Evolutionary conservation across 2,113 vertebrate genomes (phyloP).

Genomic region (Sinocyclocheilus anshuiensis): DNA sequence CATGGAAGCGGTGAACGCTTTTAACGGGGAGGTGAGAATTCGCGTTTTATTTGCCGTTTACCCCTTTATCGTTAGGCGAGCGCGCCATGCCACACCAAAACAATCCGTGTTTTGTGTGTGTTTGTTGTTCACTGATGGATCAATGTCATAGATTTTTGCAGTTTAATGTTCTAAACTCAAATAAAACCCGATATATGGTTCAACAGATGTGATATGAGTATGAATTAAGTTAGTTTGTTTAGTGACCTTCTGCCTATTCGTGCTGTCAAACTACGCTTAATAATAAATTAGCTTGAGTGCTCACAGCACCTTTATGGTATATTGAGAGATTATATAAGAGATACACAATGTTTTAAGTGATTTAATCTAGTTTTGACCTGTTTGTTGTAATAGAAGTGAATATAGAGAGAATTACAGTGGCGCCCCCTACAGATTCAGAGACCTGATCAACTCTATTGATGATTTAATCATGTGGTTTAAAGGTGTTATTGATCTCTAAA

Average conservation of each 20-base stretch:
- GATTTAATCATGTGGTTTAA: not conserved
- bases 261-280: not conserved
- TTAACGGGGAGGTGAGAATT: slow-evolving; percentile 82
- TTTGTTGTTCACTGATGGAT: not conserved
- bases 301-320: not conserved
- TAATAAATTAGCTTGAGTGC: not conserved
- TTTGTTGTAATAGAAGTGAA: not conserved
- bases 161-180: not conserved
- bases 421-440: not conserved
- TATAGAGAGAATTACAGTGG: not conserved
- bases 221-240: not conserved
- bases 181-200: not conserved
- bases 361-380: not conserved
- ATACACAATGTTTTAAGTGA: not conserved
- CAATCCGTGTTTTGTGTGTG: not conserved
- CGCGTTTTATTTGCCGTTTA: not conserved
- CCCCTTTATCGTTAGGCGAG: slow-evolving; percentile 27
- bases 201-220: not conserved
- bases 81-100: slow-evolving; percentile 31
- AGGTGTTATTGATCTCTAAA: not conserved
- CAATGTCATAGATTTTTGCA: not conserved
- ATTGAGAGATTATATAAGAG: not conserved
- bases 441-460: not conserved
- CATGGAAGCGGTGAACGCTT: slow-evolving; percentile 87
- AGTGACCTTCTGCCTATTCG: slow-evolving; percentile 5